A percentile compares a stretch with the other conserved stretches of the same genome.
Evolutionary conservation across 2,113 vertebrate genomes (phyloP).

Genomic region (Lamprologus sp.): DNA sequence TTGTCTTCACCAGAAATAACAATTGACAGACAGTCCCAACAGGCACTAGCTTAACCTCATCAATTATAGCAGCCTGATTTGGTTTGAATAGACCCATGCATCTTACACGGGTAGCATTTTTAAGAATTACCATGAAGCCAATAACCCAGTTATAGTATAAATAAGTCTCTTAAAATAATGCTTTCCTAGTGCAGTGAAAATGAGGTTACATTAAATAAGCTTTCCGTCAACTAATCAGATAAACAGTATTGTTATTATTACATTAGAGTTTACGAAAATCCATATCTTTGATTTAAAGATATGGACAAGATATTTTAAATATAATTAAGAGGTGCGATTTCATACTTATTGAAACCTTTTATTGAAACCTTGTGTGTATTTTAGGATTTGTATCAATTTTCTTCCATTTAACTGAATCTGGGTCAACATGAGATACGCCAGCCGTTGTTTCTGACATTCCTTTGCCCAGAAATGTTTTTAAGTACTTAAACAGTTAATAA

Average conservation of each 20-base stretch:
- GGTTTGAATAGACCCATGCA: background rate
- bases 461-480: background rate
- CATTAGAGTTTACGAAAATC: background rate
- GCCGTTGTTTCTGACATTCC: background rate
- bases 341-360: background rate
- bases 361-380: background rate
- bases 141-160: background rate
- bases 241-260: background rate
- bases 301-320: background rate
- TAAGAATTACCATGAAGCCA: background rate
- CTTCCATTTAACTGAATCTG: background rate
- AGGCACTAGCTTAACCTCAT: background rate
- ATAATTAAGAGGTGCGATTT: background rate
- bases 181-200: background rate
- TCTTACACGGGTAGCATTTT: background rate
- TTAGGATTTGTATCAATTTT: background rate
- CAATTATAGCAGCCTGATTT: conserved; percentile 11
- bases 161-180: background rate
- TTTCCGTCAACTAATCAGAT: background rate
- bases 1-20: conserved; percentile 22
- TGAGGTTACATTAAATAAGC: background rate
- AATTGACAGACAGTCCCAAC: background rate
- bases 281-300: background rate
- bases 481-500: background rate
- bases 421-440: background rate